Conservation (phyloP, 2,888 invertebrate species). For the Limnephilus rhombicus region DNA sequence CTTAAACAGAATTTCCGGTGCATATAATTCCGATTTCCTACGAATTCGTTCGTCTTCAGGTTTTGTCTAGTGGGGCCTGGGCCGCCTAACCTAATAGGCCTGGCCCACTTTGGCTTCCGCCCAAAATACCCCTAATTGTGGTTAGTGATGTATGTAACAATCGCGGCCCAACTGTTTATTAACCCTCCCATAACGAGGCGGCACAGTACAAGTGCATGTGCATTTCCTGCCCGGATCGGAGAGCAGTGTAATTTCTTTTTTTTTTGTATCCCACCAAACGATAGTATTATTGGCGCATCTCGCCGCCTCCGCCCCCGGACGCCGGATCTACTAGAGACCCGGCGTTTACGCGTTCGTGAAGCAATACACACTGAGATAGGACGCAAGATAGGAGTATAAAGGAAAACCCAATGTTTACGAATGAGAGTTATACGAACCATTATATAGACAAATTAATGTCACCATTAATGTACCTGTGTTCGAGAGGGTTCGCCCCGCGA, state of each 20-base stretch:
- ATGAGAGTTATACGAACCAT: background rate
- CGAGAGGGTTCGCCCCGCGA: background rate
- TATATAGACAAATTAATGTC: background rate
- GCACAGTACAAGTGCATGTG: slow-evolving; percentile 42
- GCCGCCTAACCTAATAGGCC: slow-evolving; percentile 57
- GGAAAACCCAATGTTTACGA: background rate
- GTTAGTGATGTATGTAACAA: slow-evolving; percentile 67
- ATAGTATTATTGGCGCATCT: slow-evolving; percentile 41
- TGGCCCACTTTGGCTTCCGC: slow-evolving; percentile 59
- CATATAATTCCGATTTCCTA: background rate
- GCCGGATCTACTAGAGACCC: background rate
- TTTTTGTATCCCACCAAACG: slow-evolving; percentile 35
- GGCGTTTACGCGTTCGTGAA: background rate
- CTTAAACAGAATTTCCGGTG: background rate
- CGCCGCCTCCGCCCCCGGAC: slow-evolving; percentile 10
- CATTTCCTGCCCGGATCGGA: slow-evolving; percentile 42
- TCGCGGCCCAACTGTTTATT: slow-evolving; percentile 66
- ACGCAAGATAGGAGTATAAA: background rate
- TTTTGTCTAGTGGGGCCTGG: background rate
- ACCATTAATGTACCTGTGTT: background rate
- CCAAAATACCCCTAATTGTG: slow-evolving; percentile 67
- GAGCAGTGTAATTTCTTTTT: slow-evolving; percentile 41
- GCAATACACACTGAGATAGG: background rate
- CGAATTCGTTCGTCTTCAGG: slow-evolving; percentile 28
- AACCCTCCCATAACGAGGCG: slow-evolving; percentile 62